Conservation (phyloP, 1,140 invertebrate species). For the Anoplophora glabripennis region DNA sequence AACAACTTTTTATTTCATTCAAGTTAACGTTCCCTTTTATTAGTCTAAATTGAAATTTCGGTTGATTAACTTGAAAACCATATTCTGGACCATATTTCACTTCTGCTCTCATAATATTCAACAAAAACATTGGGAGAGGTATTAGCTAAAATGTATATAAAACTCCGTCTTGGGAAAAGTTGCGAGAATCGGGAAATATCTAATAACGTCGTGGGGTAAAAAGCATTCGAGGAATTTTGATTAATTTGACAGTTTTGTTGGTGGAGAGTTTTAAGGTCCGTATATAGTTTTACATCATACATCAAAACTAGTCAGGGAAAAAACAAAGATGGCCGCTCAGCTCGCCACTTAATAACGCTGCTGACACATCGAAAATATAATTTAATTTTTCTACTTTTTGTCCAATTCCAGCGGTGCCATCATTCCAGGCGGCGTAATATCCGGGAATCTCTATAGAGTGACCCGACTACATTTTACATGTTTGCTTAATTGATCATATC, state of each 20-base stretch:
- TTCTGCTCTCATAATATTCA: conserved; percentile 7
- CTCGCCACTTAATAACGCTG: conserved; percentile 29
- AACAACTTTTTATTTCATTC: too few relatives aligned
- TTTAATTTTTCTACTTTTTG: conserved; percentile 33
- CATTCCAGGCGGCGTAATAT: too few relatives aligned
- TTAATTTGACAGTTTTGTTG: conserved; percentile 33
- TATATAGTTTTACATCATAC: conserved; percentile 36
- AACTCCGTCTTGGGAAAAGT: conserved; percentile 2
- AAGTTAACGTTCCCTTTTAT: background rate
- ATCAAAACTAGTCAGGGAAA: conserved; percentile 30
- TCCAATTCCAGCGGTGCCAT: too few relatives aligned
- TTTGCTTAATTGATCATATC: too few relatives aligned
- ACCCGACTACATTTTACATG: too few relatives aligned
- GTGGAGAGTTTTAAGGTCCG: conserved; percentile 23
- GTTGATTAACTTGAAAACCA: conserved; percentile 5
- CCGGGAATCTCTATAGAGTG: too few relatives aligned
- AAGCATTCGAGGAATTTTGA: conserved; percentile 30
- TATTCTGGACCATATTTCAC: conserved; percentile 1
- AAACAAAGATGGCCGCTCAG: conserved; percentile 32
- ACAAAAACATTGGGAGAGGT: conserved; percentile 2
- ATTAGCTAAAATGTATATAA: conserved; percentile 9
- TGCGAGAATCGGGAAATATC: conserved; percentile 17
- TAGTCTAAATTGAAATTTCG: background rate
- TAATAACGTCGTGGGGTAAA: conserved; percentile 27
- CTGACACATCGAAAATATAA: conserved; percentile 34